phyloP scores from a whole-genome alignment of 2,888 invertebrate genomes.

The Eristalis tenax region DNA sequence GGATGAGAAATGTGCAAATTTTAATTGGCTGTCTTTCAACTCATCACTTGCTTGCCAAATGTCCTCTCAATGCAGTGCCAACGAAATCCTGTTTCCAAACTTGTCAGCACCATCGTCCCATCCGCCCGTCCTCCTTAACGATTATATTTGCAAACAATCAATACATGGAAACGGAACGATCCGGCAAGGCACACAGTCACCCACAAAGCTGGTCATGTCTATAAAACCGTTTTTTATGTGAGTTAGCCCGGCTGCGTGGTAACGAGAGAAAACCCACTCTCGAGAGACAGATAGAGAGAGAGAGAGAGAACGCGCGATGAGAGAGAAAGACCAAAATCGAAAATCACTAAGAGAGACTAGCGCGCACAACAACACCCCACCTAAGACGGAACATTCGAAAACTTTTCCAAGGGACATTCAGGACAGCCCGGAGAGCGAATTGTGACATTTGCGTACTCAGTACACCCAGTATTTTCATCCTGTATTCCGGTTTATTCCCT shows the following conservation, averaged over 20 bases:
- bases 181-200: conserved; percentile 7
- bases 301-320: neutral
- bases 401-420: conserved; percentile 32
- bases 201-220: conserved; percentile 18
- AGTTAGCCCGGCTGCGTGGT: conserved; percentile 53
- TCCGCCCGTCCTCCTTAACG: conserved; percentile 6
- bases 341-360: neutral
- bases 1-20: too few relatives aligned
- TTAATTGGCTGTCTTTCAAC: too few relatives aligned
- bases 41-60: too few relatives aligned
- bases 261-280: neutral
- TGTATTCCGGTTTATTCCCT: conserved; percentile 43
- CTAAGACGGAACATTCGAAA: conserved; percentile 27
- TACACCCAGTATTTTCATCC: conserved; percentile 49
- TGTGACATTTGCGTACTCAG: conserved; percentile 56
- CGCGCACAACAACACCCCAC: neutral
- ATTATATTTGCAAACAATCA: conserved; percentile 41
- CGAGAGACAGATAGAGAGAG: neutral
- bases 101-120: conserved; percentile 30
- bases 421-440: conserved; percentile 44
- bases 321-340: neutral
- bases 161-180: conserved; percentile 37
- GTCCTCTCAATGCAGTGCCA: neutral
- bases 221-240: neutral
- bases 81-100: neutral